Evolutionary conservation across 2,113 vertebrate genomes (phyloP).

Genomic region (Gambusia affinis): DNA sequence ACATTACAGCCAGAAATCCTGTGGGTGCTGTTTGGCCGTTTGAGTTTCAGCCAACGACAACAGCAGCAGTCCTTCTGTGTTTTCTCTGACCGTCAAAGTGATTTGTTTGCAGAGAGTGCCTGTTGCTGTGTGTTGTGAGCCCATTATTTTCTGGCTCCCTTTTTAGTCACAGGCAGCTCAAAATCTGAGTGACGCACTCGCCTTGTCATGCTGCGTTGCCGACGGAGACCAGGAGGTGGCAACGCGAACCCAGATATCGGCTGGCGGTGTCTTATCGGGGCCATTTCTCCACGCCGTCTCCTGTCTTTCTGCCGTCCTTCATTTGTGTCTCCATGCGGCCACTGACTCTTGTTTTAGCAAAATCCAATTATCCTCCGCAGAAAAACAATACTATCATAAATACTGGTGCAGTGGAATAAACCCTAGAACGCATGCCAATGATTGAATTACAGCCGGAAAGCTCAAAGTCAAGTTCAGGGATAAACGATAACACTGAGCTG

Average conservation of each 20-base stretch:
- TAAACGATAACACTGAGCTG: not conserved
- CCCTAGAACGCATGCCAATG: not conserved
- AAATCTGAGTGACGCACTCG: conserved; percentile 25
- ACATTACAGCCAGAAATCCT: not conserved
- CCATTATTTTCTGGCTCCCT: conserved; percentile 43
- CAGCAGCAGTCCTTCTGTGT: not conserved
- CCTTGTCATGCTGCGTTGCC: conserved; percentile 44
- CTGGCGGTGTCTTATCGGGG: not conserved
- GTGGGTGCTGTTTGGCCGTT: not conserved
- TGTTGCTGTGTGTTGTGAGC: conserved; percentile 20
- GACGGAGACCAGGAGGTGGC: conserved; percentile 60
- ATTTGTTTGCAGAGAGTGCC: conserved; percentile 23
- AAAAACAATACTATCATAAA: conserved; percentile 1
- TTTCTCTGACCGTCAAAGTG: conserved; percentile 13
- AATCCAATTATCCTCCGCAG: conserved; percentile 3
- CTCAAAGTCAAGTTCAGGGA: conserved; percentile 1
- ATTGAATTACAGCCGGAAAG: not conserved
- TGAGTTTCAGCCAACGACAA: conserved; percentile 13
- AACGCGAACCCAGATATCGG: conserved; percentile 59
- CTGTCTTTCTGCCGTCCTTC: not conserved
- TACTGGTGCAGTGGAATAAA: not conserved
- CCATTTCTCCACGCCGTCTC: not conserved
- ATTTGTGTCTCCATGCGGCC: not conserved
- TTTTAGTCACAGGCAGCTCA: conserved; percentile 26
- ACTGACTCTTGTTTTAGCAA: conserved; percentile 12